A percentile compares a stretch with the other conserved stretches of the same genome.
These are phyloP conservation scores for Eospalax fontanierii DNA, from an alignment of 2,797 vertebrate species.

Conservation along the genomic window DNA sequence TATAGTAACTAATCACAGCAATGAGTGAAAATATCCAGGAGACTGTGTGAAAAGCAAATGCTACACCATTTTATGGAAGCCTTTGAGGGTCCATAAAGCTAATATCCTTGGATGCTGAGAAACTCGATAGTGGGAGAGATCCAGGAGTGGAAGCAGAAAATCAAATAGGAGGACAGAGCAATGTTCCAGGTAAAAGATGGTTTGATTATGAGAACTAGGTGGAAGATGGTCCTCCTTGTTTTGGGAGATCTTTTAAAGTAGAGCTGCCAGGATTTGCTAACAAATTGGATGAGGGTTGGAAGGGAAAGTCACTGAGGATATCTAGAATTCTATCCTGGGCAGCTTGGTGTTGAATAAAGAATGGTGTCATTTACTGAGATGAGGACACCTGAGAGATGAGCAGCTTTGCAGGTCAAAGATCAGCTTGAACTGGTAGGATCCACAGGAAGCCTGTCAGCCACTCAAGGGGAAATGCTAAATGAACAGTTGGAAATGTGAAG, in stretches of 20 bases:
- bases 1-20: neutral
- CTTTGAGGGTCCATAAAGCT: neutral
- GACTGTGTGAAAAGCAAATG: neutral
- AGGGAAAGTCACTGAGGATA: neutral
- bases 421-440: neutral
- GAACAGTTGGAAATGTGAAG: neutral
- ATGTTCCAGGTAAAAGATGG: neutral
- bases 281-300: neutral
- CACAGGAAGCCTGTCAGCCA: neutral
- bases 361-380: neutral
- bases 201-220: neutral
- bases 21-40: neutral
- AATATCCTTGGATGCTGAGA: neutral
- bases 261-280: neutral
- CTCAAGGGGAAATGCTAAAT: neutral
- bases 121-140: too few relatives aligned
- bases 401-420: neutral
- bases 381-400: neutral
- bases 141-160: neutral
- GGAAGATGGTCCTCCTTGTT: neutral
- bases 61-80: neutral
- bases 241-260: slow-evolving; percentile 3
- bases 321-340: neutral
- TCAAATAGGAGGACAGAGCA: neutral
- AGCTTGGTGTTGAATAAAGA: neutral